Percentiles rank a stretch among this genome's conserved stretches.
These are phyloP conservation scores for Muscina levida DNA, from an alignment of 2,888 invertebrate species.

Conservation along the genomic window DNA sequence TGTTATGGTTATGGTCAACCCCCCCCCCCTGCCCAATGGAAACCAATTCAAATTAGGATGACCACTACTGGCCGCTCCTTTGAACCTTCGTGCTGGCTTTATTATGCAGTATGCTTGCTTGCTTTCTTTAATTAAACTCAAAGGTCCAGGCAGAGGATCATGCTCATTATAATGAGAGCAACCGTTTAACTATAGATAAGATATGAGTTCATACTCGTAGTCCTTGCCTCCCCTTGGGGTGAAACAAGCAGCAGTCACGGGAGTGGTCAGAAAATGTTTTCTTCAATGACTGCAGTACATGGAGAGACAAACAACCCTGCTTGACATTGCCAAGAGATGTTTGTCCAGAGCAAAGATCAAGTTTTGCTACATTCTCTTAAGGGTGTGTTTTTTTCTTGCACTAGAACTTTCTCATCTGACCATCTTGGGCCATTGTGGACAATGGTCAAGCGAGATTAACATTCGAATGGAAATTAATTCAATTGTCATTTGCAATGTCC, in stretches of 20 bases:
- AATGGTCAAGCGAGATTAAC: constrained; percentile 69
- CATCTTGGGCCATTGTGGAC: constrained; percentile 60
- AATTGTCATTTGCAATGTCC: constrained; percentile 57
- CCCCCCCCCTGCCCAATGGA: constrained; percentile 42
- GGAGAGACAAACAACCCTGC: constrained; percentile 47
- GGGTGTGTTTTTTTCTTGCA: constrained; percentile 16
- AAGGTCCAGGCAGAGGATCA: constrained; percentile 63
- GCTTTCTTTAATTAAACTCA: constrained; percentile 53
- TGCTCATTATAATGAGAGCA: constrained; percentile 69
- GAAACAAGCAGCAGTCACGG: constrained; percentile 45
- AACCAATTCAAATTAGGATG: constrained; percentile 66
- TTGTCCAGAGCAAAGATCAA: constrained; percentile 57
- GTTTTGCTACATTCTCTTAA: constrained; percentile 42
- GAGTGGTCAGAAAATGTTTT: constrained; percentile 58
- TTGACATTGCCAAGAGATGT: constrained; percentile 22
- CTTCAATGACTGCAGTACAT: background rate
- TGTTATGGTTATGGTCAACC: no score
- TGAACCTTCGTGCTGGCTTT: background rate
- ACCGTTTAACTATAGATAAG: constrained; percentile 55
- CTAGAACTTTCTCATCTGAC: constrained; percentile 40
- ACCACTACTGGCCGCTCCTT: constrained; percentile 38
- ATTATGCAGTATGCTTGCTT: background rate
- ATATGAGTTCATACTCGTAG: background rate
- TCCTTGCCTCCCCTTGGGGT: constrained; percentile 9
- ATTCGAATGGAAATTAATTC: constrained; percentile 67